phyloP scores from a whole-genome alignment of 2,888 invertebrate genomes.

The Aproaerema taeniolella region DNA sequence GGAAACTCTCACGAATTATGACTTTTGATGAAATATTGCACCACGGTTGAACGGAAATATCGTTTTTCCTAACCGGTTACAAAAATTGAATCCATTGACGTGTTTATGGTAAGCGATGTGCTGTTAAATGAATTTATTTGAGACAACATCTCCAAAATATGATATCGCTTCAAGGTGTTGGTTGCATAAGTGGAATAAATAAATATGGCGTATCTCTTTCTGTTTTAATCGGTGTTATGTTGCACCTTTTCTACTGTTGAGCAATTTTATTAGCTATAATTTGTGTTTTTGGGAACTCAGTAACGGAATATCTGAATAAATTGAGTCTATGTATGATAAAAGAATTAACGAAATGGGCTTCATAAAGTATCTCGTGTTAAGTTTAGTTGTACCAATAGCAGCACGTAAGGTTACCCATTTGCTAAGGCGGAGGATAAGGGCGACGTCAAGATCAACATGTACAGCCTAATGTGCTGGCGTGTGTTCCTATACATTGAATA shows the following conservation, averaged over 20 bases:
- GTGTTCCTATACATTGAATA: too few relatives aligned
- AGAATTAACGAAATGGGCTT: too few relatives aligned
- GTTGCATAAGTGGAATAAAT: conserved; percentile 7
- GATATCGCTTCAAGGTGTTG: conserved; percentile 6
- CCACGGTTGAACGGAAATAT: conserved; percentile 26
- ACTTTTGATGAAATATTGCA: conserved; percentile 68
- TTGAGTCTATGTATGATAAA: too few relatives aligned
- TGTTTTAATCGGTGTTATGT: not conserved
- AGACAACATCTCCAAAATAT: conserved; percentile 17
- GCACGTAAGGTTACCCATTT: too few relatives aligned
- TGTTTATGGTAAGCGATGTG: conserved; percentile 26
- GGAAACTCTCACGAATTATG: conserved; percentile 71
- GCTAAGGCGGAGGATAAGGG: too few relatives aligned
- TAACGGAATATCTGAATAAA: too few relatives aligned
- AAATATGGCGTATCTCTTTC: conserved; percentile 5
- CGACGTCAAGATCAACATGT: too few relatives aligned
- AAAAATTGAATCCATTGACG: conserved; percentile 30
- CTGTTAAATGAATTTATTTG: conserved; percentile 12
- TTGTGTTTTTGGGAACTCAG: too few relatives aligned
- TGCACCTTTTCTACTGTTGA: not conserved
- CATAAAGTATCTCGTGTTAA: too few relatives aligned
- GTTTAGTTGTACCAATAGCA: too few relatives aligned
- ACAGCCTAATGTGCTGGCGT: too few relatives aligned
- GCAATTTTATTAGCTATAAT: too few relatives aligned
- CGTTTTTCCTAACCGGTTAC: conserved; percentile 20